Conservation (phyloP, 2,888 invertebrate genomes). For the Papilio protenor region DNA sequence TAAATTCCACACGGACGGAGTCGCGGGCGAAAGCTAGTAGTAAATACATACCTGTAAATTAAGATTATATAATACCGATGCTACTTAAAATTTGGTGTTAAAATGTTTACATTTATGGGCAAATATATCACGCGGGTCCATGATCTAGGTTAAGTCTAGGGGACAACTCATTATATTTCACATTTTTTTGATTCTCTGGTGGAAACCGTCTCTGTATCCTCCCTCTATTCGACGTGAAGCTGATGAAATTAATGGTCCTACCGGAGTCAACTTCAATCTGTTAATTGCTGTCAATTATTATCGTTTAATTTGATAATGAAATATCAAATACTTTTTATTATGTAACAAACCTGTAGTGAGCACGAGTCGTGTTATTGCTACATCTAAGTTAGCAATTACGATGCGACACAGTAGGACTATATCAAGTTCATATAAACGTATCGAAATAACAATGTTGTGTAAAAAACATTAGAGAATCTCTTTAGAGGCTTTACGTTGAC, state of each 20-base stretch:
- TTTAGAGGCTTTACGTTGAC: conserved; percentile 45
- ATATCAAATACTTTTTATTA: conserved; percentile 19
- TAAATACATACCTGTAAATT: too few relatives aligned
- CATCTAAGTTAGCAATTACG: conserved; percentile 29
- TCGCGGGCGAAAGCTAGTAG: too few relatives aligned
- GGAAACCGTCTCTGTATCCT: too few relatives aligned
- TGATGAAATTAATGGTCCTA: background rate
- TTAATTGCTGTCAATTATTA: conserved; percentile 15
- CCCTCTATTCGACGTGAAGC: too few relatives aligned
- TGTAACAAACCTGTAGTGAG: conserved; percentile 36
- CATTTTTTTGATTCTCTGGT: too few relatives aligned
- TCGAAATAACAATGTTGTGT: conserved; percentile 49
- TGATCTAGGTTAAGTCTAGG: too few relatives aligned
- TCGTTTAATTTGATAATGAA: conserved; percentile 5
- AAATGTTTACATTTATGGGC: too few relatives aligned
- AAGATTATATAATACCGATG: background rate
- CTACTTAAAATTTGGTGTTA: too few relatives aligned
- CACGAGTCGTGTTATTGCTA: conserved; percentile 28
- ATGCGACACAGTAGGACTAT: conserved; percentile 26
- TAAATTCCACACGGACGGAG: too few relatives aligned
- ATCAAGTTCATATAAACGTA: conserved; percentile 46
- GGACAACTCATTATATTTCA: too few relatives aligned
- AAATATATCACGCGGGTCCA: too few relatives aligned
- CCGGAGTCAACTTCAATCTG: background rate
- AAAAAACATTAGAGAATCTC: conserved; percentile 49